Percentiles rank a stretch among this genome's conserved stretches.
phyloP scores from a whole-genome alignment of 2,113 vertebrate genomes.

The Accipiter cooperii region DNA sequence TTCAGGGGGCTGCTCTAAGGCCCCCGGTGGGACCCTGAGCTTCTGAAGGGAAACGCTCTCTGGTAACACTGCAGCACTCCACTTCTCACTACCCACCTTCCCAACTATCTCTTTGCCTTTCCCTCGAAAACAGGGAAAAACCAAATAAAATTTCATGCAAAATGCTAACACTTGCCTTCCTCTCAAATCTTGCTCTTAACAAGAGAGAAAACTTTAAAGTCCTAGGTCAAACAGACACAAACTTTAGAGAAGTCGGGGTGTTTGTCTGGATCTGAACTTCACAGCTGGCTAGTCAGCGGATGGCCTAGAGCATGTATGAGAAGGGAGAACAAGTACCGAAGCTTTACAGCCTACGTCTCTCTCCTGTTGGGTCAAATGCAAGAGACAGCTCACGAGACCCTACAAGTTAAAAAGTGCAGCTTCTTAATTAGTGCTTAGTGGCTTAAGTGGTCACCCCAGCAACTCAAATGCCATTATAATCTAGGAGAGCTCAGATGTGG shows the following conservation, averaged over 20 bases:
- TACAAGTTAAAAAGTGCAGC: background rate
- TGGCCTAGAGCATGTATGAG: background rate
- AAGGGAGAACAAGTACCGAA: background rate
- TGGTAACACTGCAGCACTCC: background rate
- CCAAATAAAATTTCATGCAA: background rate
- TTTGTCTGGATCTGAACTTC: background rate
- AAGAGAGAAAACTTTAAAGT: background rate
- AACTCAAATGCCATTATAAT: background rate
- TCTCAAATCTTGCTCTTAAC: background rate
- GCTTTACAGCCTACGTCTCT: background rate
- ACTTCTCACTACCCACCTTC: background rate
- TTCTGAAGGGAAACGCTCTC: background rate
- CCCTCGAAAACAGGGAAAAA: background rate
- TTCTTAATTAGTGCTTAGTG: background rate
- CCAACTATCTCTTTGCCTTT: background rate
- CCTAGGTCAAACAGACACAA: background rate
- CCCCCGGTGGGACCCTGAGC: fast-evolving
- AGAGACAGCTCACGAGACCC: background rate
- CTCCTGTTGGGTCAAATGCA: background rate
- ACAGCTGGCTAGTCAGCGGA: background rate
- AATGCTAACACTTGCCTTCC: background rate
- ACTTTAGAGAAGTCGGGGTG: background rate
- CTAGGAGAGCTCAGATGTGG: background rate
- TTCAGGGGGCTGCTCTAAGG: background rate
- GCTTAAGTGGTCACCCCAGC: background rate